Evolutionary conservation across 2,797 vertebrate species (phyloP).

Genomic region (Rhabdomys pumilio): DNA sequence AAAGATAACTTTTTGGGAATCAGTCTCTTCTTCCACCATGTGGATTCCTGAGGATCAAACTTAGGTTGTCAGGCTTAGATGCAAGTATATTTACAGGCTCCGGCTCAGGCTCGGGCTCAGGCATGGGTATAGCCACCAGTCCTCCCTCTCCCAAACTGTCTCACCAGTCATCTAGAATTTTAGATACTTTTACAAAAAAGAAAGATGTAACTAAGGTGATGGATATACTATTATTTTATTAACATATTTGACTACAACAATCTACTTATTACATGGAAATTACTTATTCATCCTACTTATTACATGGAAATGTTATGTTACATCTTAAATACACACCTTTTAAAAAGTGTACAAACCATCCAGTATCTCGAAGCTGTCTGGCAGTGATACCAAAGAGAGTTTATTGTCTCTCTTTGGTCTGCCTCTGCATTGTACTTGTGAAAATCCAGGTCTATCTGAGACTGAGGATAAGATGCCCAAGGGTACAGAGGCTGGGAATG

Average conservation of each 20-base stretch:
- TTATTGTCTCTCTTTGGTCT: not conserved
- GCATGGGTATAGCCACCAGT: not conserved
- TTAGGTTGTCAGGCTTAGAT: not conserved
- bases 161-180: not conserved
- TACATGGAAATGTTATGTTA: not conserved
- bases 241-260: not conserved
- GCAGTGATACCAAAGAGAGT: not conserved
- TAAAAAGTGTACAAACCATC: not conserved
- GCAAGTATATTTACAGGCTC: not conserved
- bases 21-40: not conserved
- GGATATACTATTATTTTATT: not conserved
- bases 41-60: not conserved
- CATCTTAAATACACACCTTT: not conserved
- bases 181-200: not conserved
- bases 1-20: not conserved
- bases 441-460: not conserved
- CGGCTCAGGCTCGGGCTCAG: not conserved
- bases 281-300: not conserved
- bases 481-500: not conserved
- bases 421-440: not conserved
- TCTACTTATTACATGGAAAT: not conserved
- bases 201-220: not conserved
- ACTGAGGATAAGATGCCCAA: not conserved
- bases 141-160: not conserved
- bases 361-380: not conserved